Percentiles rank a stretch among this genome's conserved stretches.
phyloP scores from a whole-genome alignment of 2,797 vertebrate genomes.

The Enteromius anoplus region DNA sequence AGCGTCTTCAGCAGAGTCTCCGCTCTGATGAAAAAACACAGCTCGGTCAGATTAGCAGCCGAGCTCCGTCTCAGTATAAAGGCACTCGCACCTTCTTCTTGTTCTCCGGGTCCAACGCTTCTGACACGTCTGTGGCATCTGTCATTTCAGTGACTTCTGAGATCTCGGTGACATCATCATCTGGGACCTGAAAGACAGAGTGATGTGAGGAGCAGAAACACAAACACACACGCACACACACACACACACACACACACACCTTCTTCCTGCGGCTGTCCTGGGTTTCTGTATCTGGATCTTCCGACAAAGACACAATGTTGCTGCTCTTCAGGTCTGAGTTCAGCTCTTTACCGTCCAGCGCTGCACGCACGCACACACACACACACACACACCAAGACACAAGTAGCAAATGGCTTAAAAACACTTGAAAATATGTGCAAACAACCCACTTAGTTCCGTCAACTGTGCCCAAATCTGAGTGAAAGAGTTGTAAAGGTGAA shows the following conservation, averaged over 20 bases:
- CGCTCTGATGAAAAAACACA: constrained; percentile 73
- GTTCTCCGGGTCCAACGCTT: constrained; percentile 93
- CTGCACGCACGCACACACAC: neutral
- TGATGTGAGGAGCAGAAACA: constrained; percentile 9
- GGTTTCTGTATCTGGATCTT: constrained; percentile 87
- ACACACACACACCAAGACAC: neutral
- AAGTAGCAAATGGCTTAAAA: no score
- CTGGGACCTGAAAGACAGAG: constrained; percentile 77
- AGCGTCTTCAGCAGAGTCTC: constrained; percentile 89
- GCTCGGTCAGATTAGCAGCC: neutral
- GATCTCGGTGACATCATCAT: constrained; percentile 82
- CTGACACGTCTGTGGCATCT: constrained; percentile 89
- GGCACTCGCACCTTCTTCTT: constrained; percentile 87
- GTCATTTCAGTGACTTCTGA: constrained; percentile 77
- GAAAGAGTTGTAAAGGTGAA: no score
- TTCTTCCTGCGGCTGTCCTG: constrained; percentile 89
- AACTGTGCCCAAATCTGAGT: no score
- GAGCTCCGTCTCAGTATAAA: neutral
- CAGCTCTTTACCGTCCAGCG: constrained; percentile 89
- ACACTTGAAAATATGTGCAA: no score
- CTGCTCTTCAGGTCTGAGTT: constrained; percentile 89
- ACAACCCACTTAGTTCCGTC: no score
- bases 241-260: constrained; percentile 19
- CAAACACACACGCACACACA: neutral
- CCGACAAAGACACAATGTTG: constrained; percentile 79